Percentiles rank a stretch among this genome's conserved stretches.
phyloP scores from a whole-genome alignment of 1,140 invertebrate species.

The Heliconius nattereri region DNA sequence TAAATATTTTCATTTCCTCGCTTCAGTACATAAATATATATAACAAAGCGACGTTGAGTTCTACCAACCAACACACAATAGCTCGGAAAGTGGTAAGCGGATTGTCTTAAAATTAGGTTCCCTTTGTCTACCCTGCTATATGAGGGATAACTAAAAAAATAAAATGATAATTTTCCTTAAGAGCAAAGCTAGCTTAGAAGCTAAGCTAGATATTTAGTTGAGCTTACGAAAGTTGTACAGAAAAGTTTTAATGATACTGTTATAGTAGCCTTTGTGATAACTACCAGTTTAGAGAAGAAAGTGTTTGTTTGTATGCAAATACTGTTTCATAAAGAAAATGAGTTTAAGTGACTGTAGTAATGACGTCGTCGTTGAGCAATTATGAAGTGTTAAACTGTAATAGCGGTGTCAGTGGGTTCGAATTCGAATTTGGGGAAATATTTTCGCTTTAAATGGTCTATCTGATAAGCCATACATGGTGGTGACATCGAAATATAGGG shows the following conservation, averaged over 20 bases:
- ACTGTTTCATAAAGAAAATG: not conserved
- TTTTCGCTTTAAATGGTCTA: not conserved
- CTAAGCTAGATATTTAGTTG: not conserved
- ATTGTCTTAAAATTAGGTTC: too few species aligned
- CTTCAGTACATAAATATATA: too few species aligned
- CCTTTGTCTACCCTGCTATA: too few species aligned
- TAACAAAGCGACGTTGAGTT: too few species aligned
- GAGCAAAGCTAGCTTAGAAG: not conserved
- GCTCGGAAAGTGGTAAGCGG: too few species aligned
- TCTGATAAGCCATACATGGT: too few species aligned
- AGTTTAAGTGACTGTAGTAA: not conserved
- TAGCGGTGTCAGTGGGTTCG: not conserved
- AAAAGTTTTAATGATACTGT: constrained; percentile 14
- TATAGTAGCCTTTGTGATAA: not conserved
- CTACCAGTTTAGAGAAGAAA: not conserved
- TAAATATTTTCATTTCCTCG: too few species aligned
- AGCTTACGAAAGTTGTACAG: not conserved
- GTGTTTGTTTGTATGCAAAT: not conserved
- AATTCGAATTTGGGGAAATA: not conserved
- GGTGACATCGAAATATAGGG: too few species aligned
- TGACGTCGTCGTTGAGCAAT: not conserved
- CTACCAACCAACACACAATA: too few species aligned
- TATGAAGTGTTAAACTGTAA: not conserved
- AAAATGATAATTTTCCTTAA: not conserved
- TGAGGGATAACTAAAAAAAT: too few species aligned